phyloP scores from a whole-genome alignment of 1,140 invertebrate genomes.

The Aphelenchoides fujianensis region DNA sequence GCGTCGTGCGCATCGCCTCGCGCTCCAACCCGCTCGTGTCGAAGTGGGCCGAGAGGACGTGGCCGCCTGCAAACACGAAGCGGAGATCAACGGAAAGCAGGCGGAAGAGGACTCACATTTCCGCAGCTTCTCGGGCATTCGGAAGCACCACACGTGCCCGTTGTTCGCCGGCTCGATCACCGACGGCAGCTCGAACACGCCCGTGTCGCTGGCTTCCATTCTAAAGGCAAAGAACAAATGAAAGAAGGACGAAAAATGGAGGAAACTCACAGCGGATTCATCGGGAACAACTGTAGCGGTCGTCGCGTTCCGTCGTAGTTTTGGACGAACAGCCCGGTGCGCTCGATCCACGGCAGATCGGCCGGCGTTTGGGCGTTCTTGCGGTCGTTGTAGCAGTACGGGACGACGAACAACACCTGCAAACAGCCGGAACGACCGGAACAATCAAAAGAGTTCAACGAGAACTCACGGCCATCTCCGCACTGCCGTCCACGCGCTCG shows the following conservation, averaged over 20 bases:
- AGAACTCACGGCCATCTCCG: conserved; percentile 1
- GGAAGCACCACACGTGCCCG: background rate
- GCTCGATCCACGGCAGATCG: background rate
- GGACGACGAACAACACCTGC: conserved; percentile 2
- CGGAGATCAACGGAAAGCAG: background rate
- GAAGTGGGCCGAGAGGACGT: background rate
- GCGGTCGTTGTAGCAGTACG: background rate
- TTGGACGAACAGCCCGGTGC: background rate
- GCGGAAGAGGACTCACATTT: background rate
- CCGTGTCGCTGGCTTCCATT: background rate
- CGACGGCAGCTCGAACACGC: background rate
- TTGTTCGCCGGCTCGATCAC: background rate
- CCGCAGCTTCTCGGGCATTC: background rate
- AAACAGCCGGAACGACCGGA: background rate
- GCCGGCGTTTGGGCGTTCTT: background rate
- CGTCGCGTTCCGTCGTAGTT: background rate
- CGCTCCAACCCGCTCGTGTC: background rate
- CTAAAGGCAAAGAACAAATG: too few species aligned
- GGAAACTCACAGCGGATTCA: conserved; percentile 1
- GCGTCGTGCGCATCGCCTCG: background rate
- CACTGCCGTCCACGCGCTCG: background rate
- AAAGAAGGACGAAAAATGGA: background rate
- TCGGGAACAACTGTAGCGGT: background rate
- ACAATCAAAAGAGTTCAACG: background rate
- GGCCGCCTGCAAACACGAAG: background rate